Evolutionary conservation across 2,113 vertebrate genomes (phyloP).

Genomic region (Loxodonta africana): DNA sequence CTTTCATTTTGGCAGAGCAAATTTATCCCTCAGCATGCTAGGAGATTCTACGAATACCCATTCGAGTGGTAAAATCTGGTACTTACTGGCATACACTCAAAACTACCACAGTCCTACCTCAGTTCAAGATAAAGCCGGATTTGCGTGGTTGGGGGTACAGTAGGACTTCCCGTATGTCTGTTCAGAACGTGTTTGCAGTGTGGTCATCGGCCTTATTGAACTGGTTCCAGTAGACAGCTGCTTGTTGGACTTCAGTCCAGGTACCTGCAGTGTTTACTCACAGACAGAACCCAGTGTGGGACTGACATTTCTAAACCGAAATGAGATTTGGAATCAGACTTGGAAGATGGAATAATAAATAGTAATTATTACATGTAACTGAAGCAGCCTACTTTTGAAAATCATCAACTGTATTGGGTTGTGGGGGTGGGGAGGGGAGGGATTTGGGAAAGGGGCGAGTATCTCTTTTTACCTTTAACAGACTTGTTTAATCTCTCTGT

Average conservation of each 20-base stretch:
- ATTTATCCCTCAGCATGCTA: constrained; percentile 84
- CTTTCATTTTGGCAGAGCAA: constrained; percentile 76
- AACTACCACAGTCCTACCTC: constrained; percentile 95
- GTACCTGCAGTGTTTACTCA: constrained; percentile 80
- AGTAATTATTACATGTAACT: constrained; percentile 75
- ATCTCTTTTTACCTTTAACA: constrained; percentile 85
- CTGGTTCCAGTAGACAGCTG: constrained; percentile 74
- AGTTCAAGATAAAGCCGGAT: constrained; percentile 91
- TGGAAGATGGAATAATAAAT: constrained; percentile 62
- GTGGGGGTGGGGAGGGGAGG: background rate
- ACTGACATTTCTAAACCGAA: constrained; percentile 63
- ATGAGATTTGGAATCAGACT: constrained; percentile 76
- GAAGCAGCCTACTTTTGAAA: constrained; percentile 80
- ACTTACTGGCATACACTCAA: constrained; percentile 86
- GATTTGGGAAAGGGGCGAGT: background rate
- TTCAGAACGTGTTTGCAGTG: constrained; percentile 91
- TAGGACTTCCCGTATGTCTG: constrained; percentile 89
- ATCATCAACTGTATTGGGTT: constrained; percentile 81
- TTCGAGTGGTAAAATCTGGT: constrained; percentile 86
- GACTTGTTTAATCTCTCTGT: constrained; percentile 85
- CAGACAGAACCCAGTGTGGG: constrained; percentile 79
- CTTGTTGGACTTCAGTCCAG: constrained; percentile 78
- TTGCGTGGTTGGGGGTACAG: constrained; percentile 86
- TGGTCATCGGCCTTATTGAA: constrained; percentile 84
- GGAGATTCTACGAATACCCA: constrained; percentile 80